Percentiles rank a stretch among this genome's conserved stretches.
These are phyloP conservation scores for Rousettus leschenaultii DNA, from an alignment of 2,113 vertebrate species.

Conservation along the genomic window DNA sequence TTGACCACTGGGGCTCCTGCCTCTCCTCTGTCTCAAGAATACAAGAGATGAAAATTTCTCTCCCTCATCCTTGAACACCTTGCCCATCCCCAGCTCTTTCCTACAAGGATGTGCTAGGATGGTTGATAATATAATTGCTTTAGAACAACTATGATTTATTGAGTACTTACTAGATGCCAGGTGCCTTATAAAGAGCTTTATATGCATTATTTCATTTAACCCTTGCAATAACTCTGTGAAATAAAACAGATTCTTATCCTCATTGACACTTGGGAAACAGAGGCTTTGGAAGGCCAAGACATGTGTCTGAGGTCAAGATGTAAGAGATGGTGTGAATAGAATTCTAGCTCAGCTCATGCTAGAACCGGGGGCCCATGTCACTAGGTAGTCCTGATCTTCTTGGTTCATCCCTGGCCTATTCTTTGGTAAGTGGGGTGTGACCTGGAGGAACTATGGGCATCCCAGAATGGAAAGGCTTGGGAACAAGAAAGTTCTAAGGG, in stretches of 20 bases:
- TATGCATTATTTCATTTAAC: not conserved
- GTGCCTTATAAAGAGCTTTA: not conserved
- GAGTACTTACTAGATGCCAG: not conserved
- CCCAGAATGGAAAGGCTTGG: not conserved
- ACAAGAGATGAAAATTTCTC: not conserved
- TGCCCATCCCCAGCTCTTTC: not conserved
- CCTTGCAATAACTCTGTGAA: not conserved
- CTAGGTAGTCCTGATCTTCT: not conserved
- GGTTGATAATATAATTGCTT: not conserved
- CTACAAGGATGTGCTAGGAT: not conserved
- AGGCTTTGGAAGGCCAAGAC: not conserved
- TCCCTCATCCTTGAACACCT: fast-evolving
- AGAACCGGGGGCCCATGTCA: not conserved
- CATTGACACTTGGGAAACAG: not conserved
- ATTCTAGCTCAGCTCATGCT: not conserved
- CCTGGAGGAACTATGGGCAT: not conserved
- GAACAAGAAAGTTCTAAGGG: not conserved
- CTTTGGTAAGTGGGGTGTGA: not conserved
- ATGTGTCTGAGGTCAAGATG: not conserved
- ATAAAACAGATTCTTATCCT: not conserved
- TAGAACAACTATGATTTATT: not conserved
- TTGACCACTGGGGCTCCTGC: not conserved
- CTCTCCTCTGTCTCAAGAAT: not conserved
- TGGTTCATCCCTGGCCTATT: not conserved
- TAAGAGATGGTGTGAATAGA: not conserved